Evolutionary conservation across 2,113 vertebrate genomes (phyloP).

Genomic region (Oreotrochilus melanogaster): DNA sequence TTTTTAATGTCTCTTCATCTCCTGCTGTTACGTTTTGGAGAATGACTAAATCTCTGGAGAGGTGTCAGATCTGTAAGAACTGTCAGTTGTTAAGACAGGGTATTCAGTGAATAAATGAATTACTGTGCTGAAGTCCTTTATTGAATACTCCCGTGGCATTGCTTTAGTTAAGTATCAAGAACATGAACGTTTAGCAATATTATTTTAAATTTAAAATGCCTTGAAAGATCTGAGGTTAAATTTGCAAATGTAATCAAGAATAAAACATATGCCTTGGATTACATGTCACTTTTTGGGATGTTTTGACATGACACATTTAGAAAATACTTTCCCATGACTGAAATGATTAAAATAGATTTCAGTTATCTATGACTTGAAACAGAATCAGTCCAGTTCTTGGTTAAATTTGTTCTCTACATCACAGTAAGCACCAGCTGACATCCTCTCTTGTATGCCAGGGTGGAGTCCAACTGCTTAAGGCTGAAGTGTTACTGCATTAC

Average conservation of each 20-base stretch:
- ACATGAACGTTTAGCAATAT: slow-evolving; percentile 22
- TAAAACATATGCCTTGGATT: slow-evolving; percentile 27
- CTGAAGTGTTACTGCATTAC: slow-evolving; percentile 13
- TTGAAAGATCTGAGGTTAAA: slow-evolving; percentile 26
- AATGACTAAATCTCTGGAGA: not conserved
- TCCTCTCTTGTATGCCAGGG: not conserved
- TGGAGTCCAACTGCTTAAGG: slow-evolving; percentile 23
- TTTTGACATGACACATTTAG: slow-evolving; percentile 37
- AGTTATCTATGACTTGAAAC: not conserved
- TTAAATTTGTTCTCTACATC: slow-evolving; percentile 2
- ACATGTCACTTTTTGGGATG: slow-evolving; percentile 26
- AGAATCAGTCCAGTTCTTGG: slow-evolving; percentile 6
- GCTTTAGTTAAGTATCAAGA: slow-evolving; percentile 18
- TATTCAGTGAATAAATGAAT: slow-evolving; percentile 28
- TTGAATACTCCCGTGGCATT: not conserved
- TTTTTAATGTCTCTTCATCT: not conserved
- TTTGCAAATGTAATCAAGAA: slow-evolving; percentile 58
- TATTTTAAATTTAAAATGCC: slow-evolving; percentile 49
- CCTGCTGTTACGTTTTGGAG: not conserved
- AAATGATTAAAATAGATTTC: slow-evolving; percentile 40
- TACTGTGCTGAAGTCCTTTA: not conserved
- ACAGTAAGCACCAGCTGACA: not conserved
- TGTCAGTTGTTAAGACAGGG: not conserved
- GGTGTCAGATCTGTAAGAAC: not conserved
- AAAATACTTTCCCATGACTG: slow-evolving; percentile 33